Percentiles rank a stretch among this genome's conserved stretches.
phyloP scores from a whole-genome alignment of 2,113 vertebrate species.

The Poeciliopsis occidentalis region DNA sequence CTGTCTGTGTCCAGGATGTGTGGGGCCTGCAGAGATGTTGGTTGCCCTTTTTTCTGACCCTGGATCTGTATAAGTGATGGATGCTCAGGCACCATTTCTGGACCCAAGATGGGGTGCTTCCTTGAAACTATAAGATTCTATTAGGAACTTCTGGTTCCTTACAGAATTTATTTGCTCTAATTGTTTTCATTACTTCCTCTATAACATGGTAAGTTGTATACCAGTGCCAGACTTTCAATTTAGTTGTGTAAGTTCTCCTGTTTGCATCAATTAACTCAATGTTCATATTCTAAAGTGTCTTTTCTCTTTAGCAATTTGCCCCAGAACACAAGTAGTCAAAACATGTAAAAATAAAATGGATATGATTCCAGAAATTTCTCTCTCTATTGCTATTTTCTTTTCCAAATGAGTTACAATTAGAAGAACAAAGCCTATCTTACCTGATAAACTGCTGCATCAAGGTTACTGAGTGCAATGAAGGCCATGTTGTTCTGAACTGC shows the following conservation, averaged over 20 bases:
- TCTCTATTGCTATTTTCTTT: not conserved
- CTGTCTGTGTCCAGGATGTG: no score
- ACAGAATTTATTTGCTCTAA: not conserved
- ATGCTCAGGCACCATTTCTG: no score
- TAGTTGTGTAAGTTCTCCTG: not conserved
- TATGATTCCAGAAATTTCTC: no score
- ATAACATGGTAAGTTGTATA: not conserved
- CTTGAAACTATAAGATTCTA: no score
- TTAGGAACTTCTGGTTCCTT: no score
- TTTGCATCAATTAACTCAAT: not conserved
- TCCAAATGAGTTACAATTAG: not conserved
- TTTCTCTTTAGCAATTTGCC: not conserved
- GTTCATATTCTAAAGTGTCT: not conserved
- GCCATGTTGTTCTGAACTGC: constrained; percentile 98
- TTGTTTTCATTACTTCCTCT: not conserved
- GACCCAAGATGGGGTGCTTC: no score
- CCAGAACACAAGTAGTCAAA: not conserved
- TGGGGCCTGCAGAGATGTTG: no score
- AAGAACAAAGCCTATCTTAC: constrained; percentile 64
- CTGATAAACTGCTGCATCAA: constrained; percentile 98
- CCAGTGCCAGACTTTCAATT: not conserved
- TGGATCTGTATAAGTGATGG: no score
- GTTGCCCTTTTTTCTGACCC: no score
- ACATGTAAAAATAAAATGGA: not conserved
- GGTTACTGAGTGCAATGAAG: constrained; percentile 93